A percentile compares a stretch with the other conserved stretches of the same genome.
phyloP scores from a whole-genome alignment of 2,797 vertebrate species.

The Lateolabrax maculatus region DNA sequence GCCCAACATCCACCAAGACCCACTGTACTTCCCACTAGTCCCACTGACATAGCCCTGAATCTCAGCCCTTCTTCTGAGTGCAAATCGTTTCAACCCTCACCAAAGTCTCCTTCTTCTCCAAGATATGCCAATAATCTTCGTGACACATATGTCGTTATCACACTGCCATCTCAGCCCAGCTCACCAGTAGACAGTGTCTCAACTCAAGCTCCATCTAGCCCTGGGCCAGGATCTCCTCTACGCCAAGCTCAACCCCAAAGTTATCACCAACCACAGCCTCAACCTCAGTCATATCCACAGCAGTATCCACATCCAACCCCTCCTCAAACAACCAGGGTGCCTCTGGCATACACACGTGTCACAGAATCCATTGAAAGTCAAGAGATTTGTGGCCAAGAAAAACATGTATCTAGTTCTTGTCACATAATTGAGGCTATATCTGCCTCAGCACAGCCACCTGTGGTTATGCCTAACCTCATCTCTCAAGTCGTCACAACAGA shows the following conservation, averaged over 20 bases:
- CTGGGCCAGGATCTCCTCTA: conserved; percentile 84
- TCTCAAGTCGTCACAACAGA: conserved; percentile 89
- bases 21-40: conserved; percentile 82
- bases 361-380: conserved; percentile 89
- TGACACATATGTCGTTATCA: conserved; percentile 98
- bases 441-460: conserved; percentile 81
- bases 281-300: conserved; percentile 71
- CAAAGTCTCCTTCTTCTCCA: conserved; percentile 91
- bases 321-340: conserved; percentile 82
- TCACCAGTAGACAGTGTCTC: conserved; percentile 92
- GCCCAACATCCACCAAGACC: conserved; percentile 84
- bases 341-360: conserved; percentile 88
- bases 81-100: conserved; percentile 90
- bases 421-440: conserved; percentile 88
- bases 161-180: conserved; percentile 96
- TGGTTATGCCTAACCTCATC: conserved; percentile 84
- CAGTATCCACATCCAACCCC: conserved; percentile 69
- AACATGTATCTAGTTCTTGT: conserved; percentile 88
- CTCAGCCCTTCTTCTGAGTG: conserved; percentile 90
- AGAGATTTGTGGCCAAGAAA: conserved; percentile 87
- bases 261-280: conserved; percentile 74
- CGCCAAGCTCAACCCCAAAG: conserved; percentile 80
- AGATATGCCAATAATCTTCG: conserved; percentile 91
- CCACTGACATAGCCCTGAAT: conserved; percentile 89
- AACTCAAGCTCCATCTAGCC: conserved; percentile 89